phyloP scores from a whole-genome alignment of 2,888 invertebrate species.

The Microplitis deprimator region DNA sequence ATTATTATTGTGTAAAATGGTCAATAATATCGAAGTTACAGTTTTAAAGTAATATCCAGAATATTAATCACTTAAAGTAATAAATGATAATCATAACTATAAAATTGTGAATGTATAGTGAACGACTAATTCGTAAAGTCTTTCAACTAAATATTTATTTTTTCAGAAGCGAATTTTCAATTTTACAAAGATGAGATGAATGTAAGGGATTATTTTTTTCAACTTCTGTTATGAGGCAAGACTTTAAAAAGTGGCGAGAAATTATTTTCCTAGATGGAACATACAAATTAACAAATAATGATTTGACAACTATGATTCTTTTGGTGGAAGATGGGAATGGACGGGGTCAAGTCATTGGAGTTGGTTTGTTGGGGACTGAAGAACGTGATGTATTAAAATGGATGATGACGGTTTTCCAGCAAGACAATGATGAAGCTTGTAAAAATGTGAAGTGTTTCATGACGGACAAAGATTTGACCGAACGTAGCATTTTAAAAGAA shows the following conservation, averaged over 20 bases:
- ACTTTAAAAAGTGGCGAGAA: constrained; percentile 12
- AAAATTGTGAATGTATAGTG: no score
- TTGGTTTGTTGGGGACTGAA: constrained; percentile 22
- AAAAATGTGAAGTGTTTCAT: constrained; percentile 28
- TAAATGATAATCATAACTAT: no score
- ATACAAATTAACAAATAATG: constrained; percentile 22
- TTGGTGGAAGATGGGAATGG: constrained; percentile 26
- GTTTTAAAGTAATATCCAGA: no score
- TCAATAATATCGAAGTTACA: no score
- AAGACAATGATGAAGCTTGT: constrained; percentile 5
- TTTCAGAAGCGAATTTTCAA: no score
- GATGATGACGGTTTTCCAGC: constrained; percentile 21
- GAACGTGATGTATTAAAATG: constrained; percentile 10
- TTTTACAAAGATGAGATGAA: not conserved
- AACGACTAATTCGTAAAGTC: no score
- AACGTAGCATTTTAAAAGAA: constrained; percentile 35
- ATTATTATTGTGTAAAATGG: no score
- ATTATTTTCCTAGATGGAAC: constrained; percentile 27
- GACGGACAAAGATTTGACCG: constrained; percentile 34
- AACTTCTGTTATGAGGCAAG: no score
- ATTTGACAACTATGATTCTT: constrained; percentile 22
- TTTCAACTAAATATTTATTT: no score
- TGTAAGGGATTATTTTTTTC: constrained; percentile 33
- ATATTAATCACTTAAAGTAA: no score
- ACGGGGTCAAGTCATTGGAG: constrained; percentile 24